A percentile compares a stretch with the other conserved stretches of the same genome.
Conservation (phyloP, 2,797 vertebrate species). For the Ambastaia sidthimunki region DNA sequence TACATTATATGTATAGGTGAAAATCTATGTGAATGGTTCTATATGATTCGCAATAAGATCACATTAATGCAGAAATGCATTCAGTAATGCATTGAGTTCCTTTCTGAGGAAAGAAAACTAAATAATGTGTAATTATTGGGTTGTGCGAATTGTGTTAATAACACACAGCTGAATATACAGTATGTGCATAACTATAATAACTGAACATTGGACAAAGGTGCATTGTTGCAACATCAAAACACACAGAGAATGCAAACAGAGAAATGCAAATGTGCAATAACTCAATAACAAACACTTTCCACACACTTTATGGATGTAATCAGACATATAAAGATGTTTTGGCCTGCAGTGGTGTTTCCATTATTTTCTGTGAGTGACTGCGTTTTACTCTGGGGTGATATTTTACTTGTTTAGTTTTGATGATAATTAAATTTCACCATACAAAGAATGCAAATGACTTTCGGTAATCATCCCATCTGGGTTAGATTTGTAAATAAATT, state of each 20-base stretch:
- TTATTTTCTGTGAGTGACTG: neutral
- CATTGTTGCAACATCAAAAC: neutral
- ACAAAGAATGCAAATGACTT: slow-evolving; percentile 2
- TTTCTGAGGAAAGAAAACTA: no score
- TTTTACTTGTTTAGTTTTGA: neutral
- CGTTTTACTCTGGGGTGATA: neutral
- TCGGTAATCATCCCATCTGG: neutral
- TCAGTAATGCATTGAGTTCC: no score
- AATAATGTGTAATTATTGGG: no score
- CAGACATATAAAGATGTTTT: slow-evolving; percentile 9
- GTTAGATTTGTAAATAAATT: neutral
- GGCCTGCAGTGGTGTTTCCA: neutral
- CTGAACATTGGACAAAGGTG: neutral
- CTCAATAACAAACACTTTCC: neutral
- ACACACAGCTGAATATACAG: neutral
- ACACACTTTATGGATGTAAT: neutral
- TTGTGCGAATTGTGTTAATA: neutral
- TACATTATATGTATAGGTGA: no score
- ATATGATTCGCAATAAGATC: no score
- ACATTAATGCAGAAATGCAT: no score
- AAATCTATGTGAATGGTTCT: no score
- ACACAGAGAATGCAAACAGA: neutral
- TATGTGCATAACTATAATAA: no score
- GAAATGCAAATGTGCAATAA: neutral
- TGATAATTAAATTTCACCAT: neutral